These are phyloP conservation scores for Dromas ardeola DNA, from an alignment of 2,113 vertebrate species.

Conservation along the genomic window DNA sequence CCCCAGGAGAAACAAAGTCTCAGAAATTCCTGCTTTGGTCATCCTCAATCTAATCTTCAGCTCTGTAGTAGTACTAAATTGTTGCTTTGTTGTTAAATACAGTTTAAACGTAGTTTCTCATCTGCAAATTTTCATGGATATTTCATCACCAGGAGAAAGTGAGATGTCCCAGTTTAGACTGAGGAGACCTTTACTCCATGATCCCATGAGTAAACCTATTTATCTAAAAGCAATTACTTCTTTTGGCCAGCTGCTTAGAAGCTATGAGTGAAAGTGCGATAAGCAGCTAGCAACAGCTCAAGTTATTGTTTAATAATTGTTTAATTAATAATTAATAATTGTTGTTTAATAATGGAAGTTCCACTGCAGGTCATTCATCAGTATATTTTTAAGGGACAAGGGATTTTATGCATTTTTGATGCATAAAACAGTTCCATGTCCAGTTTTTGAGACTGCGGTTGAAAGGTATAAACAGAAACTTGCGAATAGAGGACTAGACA, in stretches of 20 bases:
- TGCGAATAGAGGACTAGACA: not conserved
- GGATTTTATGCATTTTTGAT: too few species aligned
- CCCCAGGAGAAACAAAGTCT: not conserved
- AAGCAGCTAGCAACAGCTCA: not conserved
- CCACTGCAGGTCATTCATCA: not conserved
- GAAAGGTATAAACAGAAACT: not conserved
- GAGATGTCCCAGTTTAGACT: not conserved
- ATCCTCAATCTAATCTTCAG: not conserved
- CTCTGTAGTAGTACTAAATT: not conserved
- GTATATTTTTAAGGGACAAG: not conserved
- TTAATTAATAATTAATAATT: not conserved
- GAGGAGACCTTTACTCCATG: not conserved
- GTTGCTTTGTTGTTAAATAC: not conserved
- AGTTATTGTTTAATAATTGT: not conserved
- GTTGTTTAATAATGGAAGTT: not conserved
- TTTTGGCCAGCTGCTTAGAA: not conserved
- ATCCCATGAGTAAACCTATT: not conserved
- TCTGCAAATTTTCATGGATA: not conserved
- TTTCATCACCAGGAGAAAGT: not conserved
- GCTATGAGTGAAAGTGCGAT: not conserved
- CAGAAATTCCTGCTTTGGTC: not conserved
- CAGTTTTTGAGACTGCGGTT: not conserved
- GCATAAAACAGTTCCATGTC: not conserved
- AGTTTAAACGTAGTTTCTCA: not conserved
- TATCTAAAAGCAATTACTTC: not conserved